Evolutionary conservation across 2,888 invertebrate genomes (phyloP).

Genomic region (Idaea biselata): DNA sequence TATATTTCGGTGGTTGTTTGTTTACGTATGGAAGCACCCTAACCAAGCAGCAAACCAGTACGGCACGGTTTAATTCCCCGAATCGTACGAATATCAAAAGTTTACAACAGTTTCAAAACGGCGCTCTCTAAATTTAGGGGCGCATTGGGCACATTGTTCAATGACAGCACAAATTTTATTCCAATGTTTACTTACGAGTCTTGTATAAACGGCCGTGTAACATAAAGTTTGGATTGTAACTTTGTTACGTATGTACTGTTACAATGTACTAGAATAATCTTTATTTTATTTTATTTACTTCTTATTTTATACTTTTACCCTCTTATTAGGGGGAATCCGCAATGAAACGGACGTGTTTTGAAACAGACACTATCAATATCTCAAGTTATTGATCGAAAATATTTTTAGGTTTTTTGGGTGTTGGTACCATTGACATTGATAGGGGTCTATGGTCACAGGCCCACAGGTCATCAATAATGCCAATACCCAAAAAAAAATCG

Average conservation of each 20-base stretch:
- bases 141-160: constrained; percentile 5
- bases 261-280: background rate
- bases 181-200: constrained; percentile 3
- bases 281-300: too few relatives aligned
- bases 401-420: too few relatives aligned
- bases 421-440: too few relatives aligned
- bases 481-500: too few relatives aligned
- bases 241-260: background rate
- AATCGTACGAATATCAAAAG: constrained; percentile 31
- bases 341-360: too few relatives aligned
- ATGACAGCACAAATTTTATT: constrained; percentile 3
- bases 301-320: too few relatives aligned
- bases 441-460: too few relatives aligned
- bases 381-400: too few relatives aligned
- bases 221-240: background rate
- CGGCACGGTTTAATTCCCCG: constrained; percentile 28
- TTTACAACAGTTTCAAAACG: constrained; percentile 27
- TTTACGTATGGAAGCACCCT: background rate
- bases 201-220: background rate
- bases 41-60: constrained; percentile 14
- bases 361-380: too few relatives aligned
- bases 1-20: background rate
- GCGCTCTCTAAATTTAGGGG: constrained; percentile 13
- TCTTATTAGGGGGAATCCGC: too few relatives aligned
- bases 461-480: too few relatives aligned